phyloP scores from a whole-genome alignment of 2,113 vertebrate species.

The Hydrochoerus hydrochaeris region DNA sequence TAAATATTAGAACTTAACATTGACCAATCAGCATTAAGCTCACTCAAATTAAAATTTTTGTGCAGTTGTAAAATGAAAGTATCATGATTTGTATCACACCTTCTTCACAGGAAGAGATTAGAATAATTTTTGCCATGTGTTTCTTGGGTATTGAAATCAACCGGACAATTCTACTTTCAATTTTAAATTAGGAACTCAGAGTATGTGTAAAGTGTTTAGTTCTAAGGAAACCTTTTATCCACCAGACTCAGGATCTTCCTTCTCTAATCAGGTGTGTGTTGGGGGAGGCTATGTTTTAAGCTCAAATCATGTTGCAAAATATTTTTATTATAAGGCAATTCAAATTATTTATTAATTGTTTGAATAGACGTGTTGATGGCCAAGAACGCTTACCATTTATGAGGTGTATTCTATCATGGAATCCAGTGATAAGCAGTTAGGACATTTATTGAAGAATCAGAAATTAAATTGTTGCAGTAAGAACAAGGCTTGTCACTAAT shows the following conservation, averaged over 20 bases:
- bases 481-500: background rate
- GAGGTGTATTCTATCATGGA: background rate
- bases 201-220: background rate
- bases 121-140: background rate
- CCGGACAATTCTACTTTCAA: background rate
- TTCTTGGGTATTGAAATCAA: background rate
- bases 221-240: background rate
- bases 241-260: conserved; percentile 18
- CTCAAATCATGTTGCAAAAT: conserved; percentile 10
- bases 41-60: background rate
- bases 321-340: background rate
- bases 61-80: background rate
- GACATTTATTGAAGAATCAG: background rate
- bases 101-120: conserved; percentile 30
- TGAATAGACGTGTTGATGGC: background rate
- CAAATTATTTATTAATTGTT: background rate
- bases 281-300: background rate
- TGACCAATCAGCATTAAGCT: background rate
- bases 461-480: background rate
- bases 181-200: background rate
- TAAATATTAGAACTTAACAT: background rate
- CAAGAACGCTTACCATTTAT: background rate
- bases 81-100: background rate
- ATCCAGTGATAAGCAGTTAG: background rate
- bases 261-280: conserved; percentile 65